Evolutionary conservation across 1,140 invertebrate species (phyloP).

Genomic region (Lethocerus indicus): DNA sequence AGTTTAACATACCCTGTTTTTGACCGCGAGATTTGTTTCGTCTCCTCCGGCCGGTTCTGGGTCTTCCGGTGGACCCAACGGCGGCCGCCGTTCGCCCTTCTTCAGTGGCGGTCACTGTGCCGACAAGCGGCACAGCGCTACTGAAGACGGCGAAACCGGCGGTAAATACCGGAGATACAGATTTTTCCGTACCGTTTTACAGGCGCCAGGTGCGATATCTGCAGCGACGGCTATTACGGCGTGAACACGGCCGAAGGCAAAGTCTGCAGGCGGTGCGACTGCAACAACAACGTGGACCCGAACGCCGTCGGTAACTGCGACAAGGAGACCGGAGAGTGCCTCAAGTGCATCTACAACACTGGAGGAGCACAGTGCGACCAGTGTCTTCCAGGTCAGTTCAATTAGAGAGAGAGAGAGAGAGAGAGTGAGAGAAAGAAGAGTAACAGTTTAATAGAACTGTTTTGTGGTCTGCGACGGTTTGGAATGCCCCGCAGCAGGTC

Average conservation of each 20-base stretch:
- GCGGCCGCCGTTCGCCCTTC: background rate
- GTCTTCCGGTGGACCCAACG: no score
- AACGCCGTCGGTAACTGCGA: constrained; percentile 91
- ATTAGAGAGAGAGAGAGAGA: no score
- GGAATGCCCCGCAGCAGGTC: no score
- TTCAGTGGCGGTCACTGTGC: background rate
- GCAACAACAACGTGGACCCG: constrained; percentile 88
- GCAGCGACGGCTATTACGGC: constrained; percentile 88
- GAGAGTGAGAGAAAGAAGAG: no score
- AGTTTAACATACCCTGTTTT: no score
- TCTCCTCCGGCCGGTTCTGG: no score
- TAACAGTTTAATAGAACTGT: no score
- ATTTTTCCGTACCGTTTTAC: constrained; percentile 10
- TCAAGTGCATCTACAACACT: constrained; percentile 95
- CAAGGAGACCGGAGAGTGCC: constrained; percentile 80
- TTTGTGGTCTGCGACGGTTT: no score
- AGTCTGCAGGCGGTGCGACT: constrained; percentile 74
- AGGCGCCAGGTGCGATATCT: constrained; percentile 81
- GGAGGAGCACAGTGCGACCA: constrained; percentile 75
- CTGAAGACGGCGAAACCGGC: no score
- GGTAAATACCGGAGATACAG: background rate
- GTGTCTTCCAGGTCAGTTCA: constrained; percentile 79
- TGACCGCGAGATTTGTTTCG: no score
- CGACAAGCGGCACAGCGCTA: background rate
- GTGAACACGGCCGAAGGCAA: constrained; percentile 50